Evolutionary conservation across 2,113 vertebrate genomes (phyloP).

Genomic region (Ptychochromis oligacanthus): DNA sequence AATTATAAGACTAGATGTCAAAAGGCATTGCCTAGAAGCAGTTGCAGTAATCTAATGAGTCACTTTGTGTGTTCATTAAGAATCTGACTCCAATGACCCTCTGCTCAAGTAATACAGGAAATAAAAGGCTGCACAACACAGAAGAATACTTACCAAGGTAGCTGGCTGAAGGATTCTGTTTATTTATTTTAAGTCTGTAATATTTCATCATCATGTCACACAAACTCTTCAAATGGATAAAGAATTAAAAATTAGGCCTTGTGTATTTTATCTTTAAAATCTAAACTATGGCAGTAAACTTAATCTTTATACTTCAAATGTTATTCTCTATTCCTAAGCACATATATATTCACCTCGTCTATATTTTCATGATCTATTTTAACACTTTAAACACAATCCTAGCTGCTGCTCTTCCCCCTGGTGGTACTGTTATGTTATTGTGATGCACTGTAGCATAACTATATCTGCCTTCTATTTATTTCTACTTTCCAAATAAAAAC

Average conservation of each 20-base stretch:
- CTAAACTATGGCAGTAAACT: background rate
- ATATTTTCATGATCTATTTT: slow-evolving; percentile 18
- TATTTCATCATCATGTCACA: background rate
- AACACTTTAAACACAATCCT: slow-evolving; percentile 26
- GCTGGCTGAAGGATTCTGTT: background rate
- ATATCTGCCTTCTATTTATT: background rate
- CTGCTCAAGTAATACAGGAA: background rate
- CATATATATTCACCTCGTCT: background rate
- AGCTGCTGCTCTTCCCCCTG: slow-evolving; percentile 1
- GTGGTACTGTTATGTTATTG: background rate
- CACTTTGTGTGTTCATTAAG: slow-evolving; percentile 22
- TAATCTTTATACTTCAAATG: background rate
- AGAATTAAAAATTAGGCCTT: background rate
- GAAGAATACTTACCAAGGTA: background rate
- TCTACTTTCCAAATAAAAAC: background rate
- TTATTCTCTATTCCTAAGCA: background rate
- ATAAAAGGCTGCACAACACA: background rate
- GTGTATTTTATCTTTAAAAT: background rate
- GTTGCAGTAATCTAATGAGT: background rate
- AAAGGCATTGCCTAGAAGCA: slow-evolving; percentile 11
- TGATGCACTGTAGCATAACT: background rate
- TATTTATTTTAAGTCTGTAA: background rate
- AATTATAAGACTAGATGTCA: slow-evolving; percentile 5
- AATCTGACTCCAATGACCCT: slow-evolving; percentile 12
- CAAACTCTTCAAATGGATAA: background rate